Evolutionary conservation across 2,888 invertebrate species (phyloP).

Genomic region (Anodontia alba): DNA sequence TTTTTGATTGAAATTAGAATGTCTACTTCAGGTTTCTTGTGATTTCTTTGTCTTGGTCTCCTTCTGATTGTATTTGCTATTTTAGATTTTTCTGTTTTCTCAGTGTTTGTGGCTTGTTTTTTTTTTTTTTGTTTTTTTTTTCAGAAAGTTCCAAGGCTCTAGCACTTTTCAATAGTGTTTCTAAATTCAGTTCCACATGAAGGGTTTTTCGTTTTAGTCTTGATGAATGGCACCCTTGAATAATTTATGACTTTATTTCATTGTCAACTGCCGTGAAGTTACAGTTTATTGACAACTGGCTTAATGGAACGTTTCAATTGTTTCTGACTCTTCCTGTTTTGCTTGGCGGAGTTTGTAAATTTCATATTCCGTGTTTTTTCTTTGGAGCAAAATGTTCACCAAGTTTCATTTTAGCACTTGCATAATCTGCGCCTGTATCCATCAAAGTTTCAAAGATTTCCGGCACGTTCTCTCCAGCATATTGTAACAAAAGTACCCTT

Average conservation of each 20-base stretch:
- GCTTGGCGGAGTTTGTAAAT: not conserved
- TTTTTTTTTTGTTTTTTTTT: too few species aligned
- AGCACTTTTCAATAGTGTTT: not conserved
- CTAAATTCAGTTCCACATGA: not conserved
- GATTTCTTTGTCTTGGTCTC: not conserved
- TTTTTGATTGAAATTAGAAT: not conserved
- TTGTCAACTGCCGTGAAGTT: not conserved
- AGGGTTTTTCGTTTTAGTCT: not conserved
- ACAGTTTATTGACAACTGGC: not conserved
- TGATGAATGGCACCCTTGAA: not conserved
- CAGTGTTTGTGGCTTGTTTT: not conserved
- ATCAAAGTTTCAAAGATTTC: not conserved
- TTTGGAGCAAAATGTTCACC: not conserved
- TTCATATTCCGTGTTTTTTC: not conserved
- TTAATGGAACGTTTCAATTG: not conserved
- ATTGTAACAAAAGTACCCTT: slow-evolving; percentile 9
- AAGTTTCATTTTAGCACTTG: not conserved
- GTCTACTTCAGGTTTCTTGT: not conserved
- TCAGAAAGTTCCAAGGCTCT: not conserved
- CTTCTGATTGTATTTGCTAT: not conserved
- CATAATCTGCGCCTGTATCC: not conserved
- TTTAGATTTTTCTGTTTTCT: not conserved
- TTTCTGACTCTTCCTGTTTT: not conserved
- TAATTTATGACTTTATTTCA: slow-evolving; percentile 1
- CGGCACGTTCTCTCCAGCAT: not conserved